phyloP scores from a whole-genome alignment of 2,888 invertebrate genomes.

The Metellina segmentata region DNA sequence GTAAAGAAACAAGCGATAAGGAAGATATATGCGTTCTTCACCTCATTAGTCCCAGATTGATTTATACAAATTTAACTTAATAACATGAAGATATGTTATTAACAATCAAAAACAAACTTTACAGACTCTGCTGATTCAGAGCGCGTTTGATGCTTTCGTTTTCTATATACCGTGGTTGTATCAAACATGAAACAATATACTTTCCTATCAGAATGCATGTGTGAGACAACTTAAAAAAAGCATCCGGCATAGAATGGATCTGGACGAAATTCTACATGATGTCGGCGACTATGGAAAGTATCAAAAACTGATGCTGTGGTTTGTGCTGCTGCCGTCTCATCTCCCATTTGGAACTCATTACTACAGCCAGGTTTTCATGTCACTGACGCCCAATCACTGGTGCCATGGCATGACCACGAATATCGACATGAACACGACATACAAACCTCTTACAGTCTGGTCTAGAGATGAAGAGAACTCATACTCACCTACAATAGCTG shows the following conservation, averaged over 20 bases:
- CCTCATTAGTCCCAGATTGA: no score
- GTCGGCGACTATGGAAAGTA: conserved; percentile 84
- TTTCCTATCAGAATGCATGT: not conserved
- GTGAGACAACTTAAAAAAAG: not conserved
- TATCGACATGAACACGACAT: conserved; percentile 45
- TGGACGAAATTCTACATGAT: conserved; percentile 83
- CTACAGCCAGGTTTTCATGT: conserved; percentile 85
- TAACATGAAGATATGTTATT: not conserved
- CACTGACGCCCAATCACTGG: conserved; percentile 84
- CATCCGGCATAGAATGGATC: conserved; percentile 80
- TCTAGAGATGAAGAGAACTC: conserved; percentile 40
- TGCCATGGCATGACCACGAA: conserved; percentile 81
- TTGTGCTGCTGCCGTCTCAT: conserved; percentile 83
- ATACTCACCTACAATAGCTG: conserved; percentile 38
- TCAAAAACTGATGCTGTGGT: conserved; percentile 81
- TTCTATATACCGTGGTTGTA: not conserved
- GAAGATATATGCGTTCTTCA: no score
- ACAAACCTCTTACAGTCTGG: conserved; percentile 71
- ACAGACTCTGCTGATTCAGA: not conserved
- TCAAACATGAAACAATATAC: not conserved
- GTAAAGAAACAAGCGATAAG: no score
- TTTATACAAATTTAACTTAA: no score
- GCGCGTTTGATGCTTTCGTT: not conserved
- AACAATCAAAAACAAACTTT: not conserved
- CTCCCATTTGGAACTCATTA: conserved; percentile 91